phyloP scores from a whole-genome alignment of 2,797 vertebrate species.

The Chelon auratus region DNA sequence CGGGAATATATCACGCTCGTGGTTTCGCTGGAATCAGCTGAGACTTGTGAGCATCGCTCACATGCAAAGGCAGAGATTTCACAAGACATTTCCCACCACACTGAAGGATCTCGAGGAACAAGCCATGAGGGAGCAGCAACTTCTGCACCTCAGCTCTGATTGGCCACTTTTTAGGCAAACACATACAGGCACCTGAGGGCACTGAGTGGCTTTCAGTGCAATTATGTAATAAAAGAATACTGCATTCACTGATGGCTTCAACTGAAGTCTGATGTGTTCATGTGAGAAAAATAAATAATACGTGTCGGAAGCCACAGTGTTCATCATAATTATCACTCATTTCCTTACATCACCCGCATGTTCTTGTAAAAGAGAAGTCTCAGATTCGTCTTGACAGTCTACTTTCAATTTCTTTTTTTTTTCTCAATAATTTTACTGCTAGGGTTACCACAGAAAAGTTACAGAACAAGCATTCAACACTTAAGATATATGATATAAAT shows the following conservation, averaged over 20 bases:
- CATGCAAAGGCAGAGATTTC: constrained; percentile 24
- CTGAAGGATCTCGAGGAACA: constrained; percentile 12
- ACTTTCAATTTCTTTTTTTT: not conserved
- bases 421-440: not conserved
- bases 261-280: not conserved
- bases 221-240: not conserved
- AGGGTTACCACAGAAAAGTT: no score
- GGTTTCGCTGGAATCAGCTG: constrained; percentile 53
- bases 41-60: constrained; percentile 28
- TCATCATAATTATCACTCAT: not conserved
- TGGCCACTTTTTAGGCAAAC: not conserved
- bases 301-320: not conserved
- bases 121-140: not conserved
- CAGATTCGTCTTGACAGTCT: not conserved
- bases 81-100: constrained; percentile 13
- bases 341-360: not conserved
- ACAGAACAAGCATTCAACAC: no score
- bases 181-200: not conserved
- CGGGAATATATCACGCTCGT: constrained; percentile 22
- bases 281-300: not conserved
- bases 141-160: not conserved
- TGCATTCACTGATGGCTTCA: not conserved
- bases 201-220: not conserved
- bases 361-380: not conserved
- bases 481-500: no score